A percentile compares a stretch with the other conserved stretches of the same genome.
These are phyloP conservation scores for Sciurus carolinensis DNA, from an alignment of 2,797 vertebrate genomes.

Conservation along the genomic window DNA sequence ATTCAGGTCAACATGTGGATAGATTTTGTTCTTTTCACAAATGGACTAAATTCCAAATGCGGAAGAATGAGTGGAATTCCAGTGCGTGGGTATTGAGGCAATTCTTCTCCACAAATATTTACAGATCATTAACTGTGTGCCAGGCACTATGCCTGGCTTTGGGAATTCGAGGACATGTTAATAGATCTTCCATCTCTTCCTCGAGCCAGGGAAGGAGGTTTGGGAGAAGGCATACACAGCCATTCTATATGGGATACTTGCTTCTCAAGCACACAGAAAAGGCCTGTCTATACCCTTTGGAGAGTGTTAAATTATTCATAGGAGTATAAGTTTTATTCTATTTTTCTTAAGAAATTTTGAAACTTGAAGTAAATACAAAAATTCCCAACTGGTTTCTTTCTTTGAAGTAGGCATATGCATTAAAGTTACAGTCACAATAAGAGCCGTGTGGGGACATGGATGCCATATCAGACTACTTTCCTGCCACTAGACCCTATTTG, in stretches of 20 bases:
- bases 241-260: fast-evolving
- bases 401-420: not conserved
- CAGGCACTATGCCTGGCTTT: not conserved
- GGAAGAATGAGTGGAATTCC: not conserved
- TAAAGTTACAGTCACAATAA: not conserved
- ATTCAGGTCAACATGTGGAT: not conserved
- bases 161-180: not conserved
- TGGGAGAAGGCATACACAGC: too few species aligned
- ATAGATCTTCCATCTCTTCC: not conserved
- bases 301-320: not conserved
- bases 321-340: not conserved
- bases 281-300: not conserved
- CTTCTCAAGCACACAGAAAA: not conserved
- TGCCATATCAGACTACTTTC: not conserved
- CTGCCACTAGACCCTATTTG: not conserved
- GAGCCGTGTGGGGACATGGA: not conserved
- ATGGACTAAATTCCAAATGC: not conserved
- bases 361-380: not conserved
- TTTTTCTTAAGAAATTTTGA: constrained; percentile 1
- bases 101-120: not conserved
- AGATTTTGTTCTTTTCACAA: not conserved
- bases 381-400: not conserved
- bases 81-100: too few species aligned
- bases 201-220: too few species aligned
- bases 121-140: not conserved